phyloP scores from a whole-genome alignment of 1,140 invertebrate species.

The Hycleus phaleratus region DNA sequence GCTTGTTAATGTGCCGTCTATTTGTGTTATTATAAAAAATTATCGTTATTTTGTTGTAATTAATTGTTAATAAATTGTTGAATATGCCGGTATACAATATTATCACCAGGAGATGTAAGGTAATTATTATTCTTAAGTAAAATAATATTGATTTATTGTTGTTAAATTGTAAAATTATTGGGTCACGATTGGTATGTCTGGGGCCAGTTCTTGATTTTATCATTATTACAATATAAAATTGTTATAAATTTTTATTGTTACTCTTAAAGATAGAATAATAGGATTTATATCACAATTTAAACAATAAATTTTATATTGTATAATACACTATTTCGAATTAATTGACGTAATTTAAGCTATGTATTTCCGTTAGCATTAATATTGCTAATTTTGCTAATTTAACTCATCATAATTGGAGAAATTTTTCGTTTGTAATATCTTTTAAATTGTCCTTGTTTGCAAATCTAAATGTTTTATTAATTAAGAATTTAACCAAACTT shows the following conservation, averaged over 20 bases:
- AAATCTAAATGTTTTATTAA: conserved; percentile 15
- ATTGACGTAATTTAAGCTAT: no score
- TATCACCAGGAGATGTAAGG: conserved; percentile 48
- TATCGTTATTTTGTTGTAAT: neutral
- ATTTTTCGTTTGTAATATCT: no score
- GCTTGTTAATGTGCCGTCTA: neutral
- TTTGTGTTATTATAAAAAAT: neutral
- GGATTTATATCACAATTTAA: no score
- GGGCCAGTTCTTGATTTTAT: neutral
- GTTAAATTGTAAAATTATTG: neutral
- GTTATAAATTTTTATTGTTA: neutral
- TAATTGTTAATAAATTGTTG: conserved; percentile 1
- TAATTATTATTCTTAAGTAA: conserved; percentile 24
- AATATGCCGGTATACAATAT: conserved; percentile 49
- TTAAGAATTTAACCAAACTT: conserved; percentile 12
- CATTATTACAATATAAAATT: neutral
- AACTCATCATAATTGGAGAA: no score
- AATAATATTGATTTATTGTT: neutral
- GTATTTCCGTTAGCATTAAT: no score
- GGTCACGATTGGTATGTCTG: neutral
- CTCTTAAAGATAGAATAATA: neutral
- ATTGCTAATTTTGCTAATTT: no score
- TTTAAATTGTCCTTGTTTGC: conserved; percentile 5
- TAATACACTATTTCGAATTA: no score
- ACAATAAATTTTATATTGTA: no score